Evolutionary conservation across 1,140 invertebrate genomes (phyloP).

Genomic region (Lethrus apterus): DNA sequence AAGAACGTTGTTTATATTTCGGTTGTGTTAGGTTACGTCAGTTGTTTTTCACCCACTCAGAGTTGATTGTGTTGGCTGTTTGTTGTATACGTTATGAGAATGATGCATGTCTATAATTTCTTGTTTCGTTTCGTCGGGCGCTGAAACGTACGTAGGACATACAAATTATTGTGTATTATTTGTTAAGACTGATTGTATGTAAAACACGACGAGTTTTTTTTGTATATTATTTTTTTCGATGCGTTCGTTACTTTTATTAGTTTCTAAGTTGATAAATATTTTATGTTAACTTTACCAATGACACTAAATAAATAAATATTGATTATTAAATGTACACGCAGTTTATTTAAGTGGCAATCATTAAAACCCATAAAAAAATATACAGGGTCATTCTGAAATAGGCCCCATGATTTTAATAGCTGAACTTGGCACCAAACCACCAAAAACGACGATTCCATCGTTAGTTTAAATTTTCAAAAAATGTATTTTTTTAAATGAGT

Average conservation of each 20-base stretch:
- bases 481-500: too few species aligned
- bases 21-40: slow-evolving; percentile 2
- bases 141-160: slow-evolving; percentile 2
- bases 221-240: slow-evolving; percentile 15
- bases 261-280: slow-evolving; percentile 12
- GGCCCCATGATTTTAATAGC: too few species aligned
- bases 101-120: slow-evolving; percentile 1
- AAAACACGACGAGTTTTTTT: slow-evolving; percentile 1
- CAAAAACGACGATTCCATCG: too few species aligned
- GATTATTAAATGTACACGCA: slow-evolving; percentile 16
- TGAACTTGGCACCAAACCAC: too few species aligned
- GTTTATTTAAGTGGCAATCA: too few species aligned
- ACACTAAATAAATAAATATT: slow-evolving; percentile 24
- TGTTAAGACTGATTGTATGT: slow-evolving; percentile 33
- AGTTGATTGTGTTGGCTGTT: slow-evolving; percentile 4
- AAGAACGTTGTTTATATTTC: background rate
- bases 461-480: too few species aligned
- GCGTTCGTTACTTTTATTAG: slow-evolving; percentile 13
- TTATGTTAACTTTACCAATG: slow-evolving; percentile 14
- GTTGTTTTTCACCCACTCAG: background rate
- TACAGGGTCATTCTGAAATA: too few species aligned
- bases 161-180: slow-evolving; percentile 27
- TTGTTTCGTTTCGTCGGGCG: slow-evolving; percentile 8
- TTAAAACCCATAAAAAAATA: too few species aligned
- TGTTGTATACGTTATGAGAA: slow-evolving; percentile 2